Percentiles rank a stretch among this genome's conserved stretches.
Conservation (phyloP, 2,797 vertebrate genomes). For the Clamator glandarius region DNA sequence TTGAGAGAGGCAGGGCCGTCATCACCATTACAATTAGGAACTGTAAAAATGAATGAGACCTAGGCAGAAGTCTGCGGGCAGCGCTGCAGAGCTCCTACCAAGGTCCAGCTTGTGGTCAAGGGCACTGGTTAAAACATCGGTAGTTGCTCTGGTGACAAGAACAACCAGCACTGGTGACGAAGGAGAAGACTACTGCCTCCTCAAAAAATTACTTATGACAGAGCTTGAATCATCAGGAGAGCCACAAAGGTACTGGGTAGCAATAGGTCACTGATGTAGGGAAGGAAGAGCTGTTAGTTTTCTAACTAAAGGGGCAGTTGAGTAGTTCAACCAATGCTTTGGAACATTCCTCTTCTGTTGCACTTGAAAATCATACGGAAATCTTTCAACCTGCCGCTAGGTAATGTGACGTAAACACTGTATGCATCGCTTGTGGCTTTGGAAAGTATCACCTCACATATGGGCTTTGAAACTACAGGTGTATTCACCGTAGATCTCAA, state of each 20-base stretch:
- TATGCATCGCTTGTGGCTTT: background rate
- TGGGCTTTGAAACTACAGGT: background rate
- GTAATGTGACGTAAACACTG: background rate
- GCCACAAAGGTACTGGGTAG: background rate
- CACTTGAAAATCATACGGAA: background rate
- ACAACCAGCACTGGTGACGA: background rate
- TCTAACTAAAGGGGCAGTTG: background rate
- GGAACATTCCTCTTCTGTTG: background rate
- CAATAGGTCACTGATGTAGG: background rate
- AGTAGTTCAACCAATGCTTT: background rate
- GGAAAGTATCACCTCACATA: background rate
- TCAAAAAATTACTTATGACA: background rate
- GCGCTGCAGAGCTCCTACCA: background rate
- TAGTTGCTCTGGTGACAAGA: background rate
- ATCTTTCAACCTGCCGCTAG: background rate
- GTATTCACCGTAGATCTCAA: background rate
- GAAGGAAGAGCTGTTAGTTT: background rate
- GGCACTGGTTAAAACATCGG: background rate
- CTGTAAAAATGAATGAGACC: background rate
- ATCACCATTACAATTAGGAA: background rate
- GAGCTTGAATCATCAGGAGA: background rate
- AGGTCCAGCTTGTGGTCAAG: background rate
- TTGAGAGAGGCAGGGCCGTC: background rate
- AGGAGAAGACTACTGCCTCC: background rate
- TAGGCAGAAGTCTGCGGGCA: background rate